Percentiles rank a stretch among this genome's conserved stretches.
Conservation (phyloP, 2,113 vertebrate genomes). For the Lepisosteus osseus region DNA sequence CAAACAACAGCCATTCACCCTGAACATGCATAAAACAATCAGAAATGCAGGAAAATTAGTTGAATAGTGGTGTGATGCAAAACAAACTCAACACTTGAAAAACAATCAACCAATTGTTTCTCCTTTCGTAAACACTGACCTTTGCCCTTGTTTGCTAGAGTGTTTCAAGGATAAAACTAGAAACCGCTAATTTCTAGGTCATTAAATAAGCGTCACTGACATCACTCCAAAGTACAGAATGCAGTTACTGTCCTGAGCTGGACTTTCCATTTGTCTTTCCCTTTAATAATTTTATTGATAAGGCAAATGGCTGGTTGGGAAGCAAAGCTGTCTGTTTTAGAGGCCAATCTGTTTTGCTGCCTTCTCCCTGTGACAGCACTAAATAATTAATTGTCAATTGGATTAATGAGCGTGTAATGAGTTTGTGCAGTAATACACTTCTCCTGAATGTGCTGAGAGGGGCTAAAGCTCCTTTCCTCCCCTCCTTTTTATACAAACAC, state of each 20-base stretch:
- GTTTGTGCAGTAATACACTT: conserved; percentile 12
- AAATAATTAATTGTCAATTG: conserved; percentile 27
- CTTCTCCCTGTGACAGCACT: conserved; percentile 9
- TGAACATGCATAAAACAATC: no score
- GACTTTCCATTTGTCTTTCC: not conserved
- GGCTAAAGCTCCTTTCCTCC: conserved; percentile 4
- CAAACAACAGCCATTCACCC: not conserved
- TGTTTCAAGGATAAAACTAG: no score
- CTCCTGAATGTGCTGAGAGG: conserved; percentile 14
- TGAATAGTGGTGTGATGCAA: no score
- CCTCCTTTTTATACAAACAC: conserved; percentile 1
- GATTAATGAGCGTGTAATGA: conserved; percentile 28
- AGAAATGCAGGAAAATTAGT: no score
- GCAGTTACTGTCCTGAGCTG: not conserved
- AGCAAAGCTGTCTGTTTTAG: not conserved
- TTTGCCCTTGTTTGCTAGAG: no score
- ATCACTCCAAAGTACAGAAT: no score
- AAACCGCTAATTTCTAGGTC: no score
- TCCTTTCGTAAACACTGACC: no score
- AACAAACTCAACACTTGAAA: no score
- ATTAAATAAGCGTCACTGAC: no score
- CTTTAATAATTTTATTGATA: not conserved
- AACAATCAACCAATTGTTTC: no score
- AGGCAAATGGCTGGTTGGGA: not conserved
- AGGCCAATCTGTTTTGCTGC: not conserved